phyloP scores from a whole-genome alignment of 2,888 invertebrate species.

The Mesopsocus fuscifrons region DNA sequence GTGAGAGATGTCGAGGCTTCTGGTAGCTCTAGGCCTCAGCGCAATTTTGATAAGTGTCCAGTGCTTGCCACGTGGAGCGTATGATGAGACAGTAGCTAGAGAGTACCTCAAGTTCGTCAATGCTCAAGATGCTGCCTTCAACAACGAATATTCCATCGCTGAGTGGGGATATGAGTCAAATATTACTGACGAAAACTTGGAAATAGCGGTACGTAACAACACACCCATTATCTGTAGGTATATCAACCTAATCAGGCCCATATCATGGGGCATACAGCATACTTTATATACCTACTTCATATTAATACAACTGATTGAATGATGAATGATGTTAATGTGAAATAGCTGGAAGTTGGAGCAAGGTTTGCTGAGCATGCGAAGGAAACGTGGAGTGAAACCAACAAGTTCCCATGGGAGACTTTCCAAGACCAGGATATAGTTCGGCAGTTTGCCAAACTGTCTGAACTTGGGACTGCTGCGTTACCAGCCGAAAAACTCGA shows the following conservation, averaged over 20 bases:
- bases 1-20: too few relatives aligned
- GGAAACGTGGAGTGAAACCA: conserved; percentile 42
- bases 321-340: too few relatives aligned
- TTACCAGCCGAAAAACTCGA: conserved; percentile 36
- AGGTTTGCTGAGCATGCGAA: conserved; percentile 35
- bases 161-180: conserved; percentile 61
- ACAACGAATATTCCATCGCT: conserved; percentile 37
- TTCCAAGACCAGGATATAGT: conserved; percentile 45
- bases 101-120: conserved; percentile 42
- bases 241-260: not conserved
- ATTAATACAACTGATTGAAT: too few relatives aligned
- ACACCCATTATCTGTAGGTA: not conserved
- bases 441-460: conserved; percentile 55
- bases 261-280: not conserved
- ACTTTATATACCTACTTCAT: too few relatives aligned
- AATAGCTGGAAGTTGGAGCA: conserved; percentile 25
- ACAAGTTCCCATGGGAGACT: conserved; percentile 49
- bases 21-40: not conserved
- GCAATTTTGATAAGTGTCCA: not conserved
- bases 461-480: conserved; percentile 51
- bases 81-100: conserved; percentile 32
- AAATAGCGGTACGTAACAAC: conserved; percentile 26
- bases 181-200: conserved; percentile 50
- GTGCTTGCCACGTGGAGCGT: not conserved
- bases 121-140: conserved; percentile 34